Evolutionary conservation across 1,140 invertebrate species (phyloP).

Genomic region (Vollenhovia emeryi): DNA sequence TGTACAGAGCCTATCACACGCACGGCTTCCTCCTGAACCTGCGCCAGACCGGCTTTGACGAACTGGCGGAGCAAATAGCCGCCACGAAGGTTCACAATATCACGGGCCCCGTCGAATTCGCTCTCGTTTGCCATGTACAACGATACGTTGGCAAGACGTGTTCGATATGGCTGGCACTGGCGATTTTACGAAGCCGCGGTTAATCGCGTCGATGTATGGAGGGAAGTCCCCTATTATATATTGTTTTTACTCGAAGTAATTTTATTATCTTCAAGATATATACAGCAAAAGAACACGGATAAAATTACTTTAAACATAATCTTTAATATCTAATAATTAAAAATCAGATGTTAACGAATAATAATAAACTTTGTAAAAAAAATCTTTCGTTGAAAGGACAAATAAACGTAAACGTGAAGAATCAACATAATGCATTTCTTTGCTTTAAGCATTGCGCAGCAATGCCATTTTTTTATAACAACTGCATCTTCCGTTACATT

Average conservation of each 20-base stretch:
- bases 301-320: conserved; percentile 19
- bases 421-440: conserved; percentile 69
- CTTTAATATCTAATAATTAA: not conserved
- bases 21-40: conserved; percentile 82
- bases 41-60: conserved; percentile 74
- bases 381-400: conserved; percentile 15
- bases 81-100: conserved; percentile 80
- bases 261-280: not conserved
- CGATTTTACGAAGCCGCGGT: conserved; percentile 78
- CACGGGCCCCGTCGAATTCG: conserved; percentile 82
- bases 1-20: conserved; percentile 80
- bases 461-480: conserved; percentile 78
- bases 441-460: conserved; percentile 75
- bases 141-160: conserved; percentile 79
- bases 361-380: not conserved
- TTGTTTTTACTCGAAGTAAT: no score
- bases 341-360: conserved; percentile 4
- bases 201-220: no score
- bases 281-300: not conserved
- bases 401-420: conserved; percentile 35
- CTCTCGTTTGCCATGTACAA: conserved; percentile 78
- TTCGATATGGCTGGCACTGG: conserved; percentile 80
- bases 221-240: no score
- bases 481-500: conserved; percentile 73
- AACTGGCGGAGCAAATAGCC: conserved; percentile 76